phyloP scores from a whole-genome alignment of 2,888 invertebrate genomes.

The Physocephala rufipes region DNA sequence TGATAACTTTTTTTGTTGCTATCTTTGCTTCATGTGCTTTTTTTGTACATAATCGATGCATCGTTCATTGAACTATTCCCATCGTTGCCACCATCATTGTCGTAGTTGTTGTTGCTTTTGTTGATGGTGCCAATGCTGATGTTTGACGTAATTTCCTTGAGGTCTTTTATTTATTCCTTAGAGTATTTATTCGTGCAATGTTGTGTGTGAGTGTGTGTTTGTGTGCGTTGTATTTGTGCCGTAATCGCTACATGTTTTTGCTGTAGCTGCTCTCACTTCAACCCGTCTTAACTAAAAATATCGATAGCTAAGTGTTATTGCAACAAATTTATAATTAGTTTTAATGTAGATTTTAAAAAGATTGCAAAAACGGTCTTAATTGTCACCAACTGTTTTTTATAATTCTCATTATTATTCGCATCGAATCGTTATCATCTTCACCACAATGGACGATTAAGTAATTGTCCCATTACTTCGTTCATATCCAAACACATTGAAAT shows the following conservation, averaged over 20 bases:
- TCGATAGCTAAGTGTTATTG: background rate
- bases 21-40: too few species aligned
- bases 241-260: too few species aligned
- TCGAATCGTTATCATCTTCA: background rate
- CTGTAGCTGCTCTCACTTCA: background rate
- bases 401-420: too few species aligned
- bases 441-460: background rate
- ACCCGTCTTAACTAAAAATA: background rate
- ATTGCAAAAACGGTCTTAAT: too few species aligned
- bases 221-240: too few species aligned
- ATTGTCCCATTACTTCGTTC: too few species aligned
- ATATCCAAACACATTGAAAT: too few species aligned
- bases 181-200: background rate
- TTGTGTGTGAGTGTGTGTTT: background rate
- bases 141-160: background rate
- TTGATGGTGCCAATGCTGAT: background rate
- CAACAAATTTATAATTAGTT: conserved; percentile 1
- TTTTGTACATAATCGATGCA: background rate
- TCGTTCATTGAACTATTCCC: background rate
- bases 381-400: too few species aligned
- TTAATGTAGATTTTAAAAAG: background rate
- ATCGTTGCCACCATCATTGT: conserved; percentile 5
- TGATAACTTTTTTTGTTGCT: too few species aligned
- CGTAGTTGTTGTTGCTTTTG: background rate
- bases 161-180: background rate